phyloP scores from a whole-genome alignment of 2,888 invertebrate species.

The Clusia tigrina region DNA sequence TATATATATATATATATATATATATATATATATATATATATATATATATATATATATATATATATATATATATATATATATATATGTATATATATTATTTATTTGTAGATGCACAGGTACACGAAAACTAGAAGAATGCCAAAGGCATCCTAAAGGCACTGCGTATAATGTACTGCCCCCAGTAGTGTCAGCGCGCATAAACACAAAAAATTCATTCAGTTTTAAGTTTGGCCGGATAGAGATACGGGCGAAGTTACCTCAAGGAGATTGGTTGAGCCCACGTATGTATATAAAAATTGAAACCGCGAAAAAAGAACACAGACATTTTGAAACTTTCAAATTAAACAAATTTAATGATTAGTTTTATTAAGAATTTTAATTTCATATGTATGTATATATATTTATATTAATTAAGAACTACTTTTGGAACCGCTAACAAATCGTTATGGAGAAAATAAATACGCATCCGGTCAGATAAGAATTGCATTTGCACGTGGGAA shows the following conservation, averaged over 20 bases:
- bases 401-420: conserved; percentile 68
- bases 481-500: conserved; percentile 79
- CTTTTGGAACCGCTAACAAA: conserved; percentile 72
- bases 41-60: too few relatives aligned
- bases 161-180: conserved; percentile 72
- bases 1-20: too few relatives aligned
- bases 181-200: conserved; percentile 71
- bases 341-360: too few relatives aligned
- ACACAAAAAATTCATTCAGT: conserved; percentile 70
- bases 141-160: conserved; percentile 32
- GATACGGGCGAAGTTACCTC: conserved; percentile 76
- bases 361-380: neutral
- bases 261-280: conserved; percentile 82
- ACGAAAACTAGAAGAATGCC: conserved; percentile 61
- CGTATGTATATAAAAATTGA: conserved; percentile 65
- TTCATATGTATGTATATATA: neutral
- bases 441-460: conserved; percentile 70
- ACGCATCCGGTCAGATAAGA: conserved; percentile 75
- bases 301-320: neutral
- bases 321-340: too few relatives aligned
- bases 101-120: conserved; percentile 67
- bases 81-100: neutral
- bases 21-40: too few relatives aligned
- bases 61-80: too few relatives aligned
- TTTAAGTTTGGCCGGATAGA: conserved; percentile 77